phyloP scores from a whole-genome alignment of 2,113 vertebrate genomes.

The Lasiurus cinereus region DNA sequence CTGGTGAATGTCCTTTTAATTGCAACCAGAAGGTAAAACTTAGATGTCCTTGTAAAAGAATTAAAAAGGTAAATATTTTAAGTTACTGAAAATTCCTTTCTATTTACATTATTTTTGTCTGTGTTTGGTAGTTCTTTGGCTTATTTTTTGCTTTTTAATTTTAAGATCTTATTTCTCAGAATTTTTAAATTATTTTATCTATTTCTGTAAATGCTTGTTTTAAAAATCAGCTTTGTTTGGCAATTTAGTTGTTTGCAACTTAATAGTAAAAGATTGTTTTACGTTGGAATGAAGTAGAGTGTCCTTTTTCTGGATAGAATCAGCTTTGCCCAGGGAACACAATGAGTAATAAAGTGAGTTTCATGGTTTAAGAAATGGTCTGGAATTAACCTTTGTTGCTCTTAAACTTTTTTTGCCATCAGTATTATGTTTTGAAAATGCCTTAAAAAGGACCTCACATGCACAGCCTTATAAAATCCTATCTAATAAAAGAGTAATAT shows the following conservation, averaged over 20 bases:
- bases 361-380: slow-evolving; percentile 23
- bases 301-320: slow-evolving; percentile 17
- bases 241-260: slow-evolving; percentile 14
- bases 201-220: slow-evolving; percentile 39
- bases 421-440: slow-evolving; percentile 57
- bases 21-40: slow-evolving; percentile 97
- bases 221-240: slow-evolving; percentile 50
- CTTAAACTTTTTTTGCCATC: slow-evolving; percentile 43
- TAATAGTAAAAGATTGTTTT: slow-evolving; percentile 26
- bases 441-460: slow-evolving; percentile 18
- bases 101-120: neutral
- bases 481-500: too few species aligned
- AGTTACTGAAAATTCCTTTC: slow-evolving; percentile 42
- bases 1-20: slow-evolving; percentile 90
- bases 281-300: slow-evolving; percentile 2
- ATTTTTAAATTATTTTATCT: neutral
- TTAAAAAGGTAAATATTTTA: slow-evolving; percentile 92
- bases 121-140: neutral
- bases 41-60: slow-evolving; percentile 95
- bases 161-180: slow-evolving; percentile 25
- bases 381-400: slow-evolving; percentile 41
- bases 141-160: slow-evolving; percentile 35
- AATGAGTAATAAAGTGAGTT: slow-evolving; percentile 16
- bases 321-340: neutral
- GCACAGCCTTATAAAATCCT: neutral